Percentiles rank a stretch among this genome's conserved stretches.
Conservation (phyloP, 1,140 invertebrate species). For the Amyelois transitella region DNA sequence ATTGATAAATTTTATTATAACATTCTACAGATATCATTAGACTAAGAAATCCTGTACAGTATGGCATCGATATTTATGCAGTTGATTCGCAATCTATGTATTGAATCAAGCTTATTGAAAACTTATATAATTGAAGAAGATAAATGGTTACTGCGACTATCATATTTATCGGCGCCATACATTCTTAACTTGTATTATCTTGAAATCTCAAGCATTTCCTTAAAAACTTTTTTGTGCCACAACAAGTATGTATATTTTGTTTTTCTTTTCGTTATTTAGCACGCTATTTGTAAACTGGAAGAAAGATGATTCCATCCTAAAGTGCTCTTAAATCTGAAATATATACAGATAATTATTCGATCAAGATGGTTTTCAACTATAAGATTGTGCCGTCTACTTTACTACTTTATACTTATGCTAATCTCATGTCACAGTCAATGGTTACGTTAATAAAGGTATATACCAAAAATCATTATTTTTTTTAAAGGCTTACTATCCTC, state of each 20-base stretch:
- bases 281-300: constrained; percentile 47
- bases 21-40: no score
- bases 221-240: constrained; percentile 31
- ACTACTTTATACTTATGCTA: constrained; percentile 33
- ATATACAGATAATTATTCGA: constrained; percentile 51
- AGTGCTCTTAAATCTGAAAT: constrained; percentile 69
- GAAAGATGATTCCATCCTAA: constrained; percentile 70
- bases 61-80: no score
- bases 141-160: no score
- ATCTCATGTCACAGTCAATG: constrained; percentile 56
- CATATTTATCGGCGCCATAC: no score
- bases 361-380: constrained; percentile 35
- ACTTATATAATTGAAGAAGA: no score
- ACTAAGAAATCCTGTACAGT: no score
- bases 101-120: no score
- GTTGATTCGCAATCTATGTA: no score
- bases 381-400: constrained; percentile 22
- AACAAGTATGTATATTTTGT: constrained; percentile 41
- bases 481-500: constrained; percentile 1
- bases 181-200: neutral
- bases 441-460: constrained; percentile 67
- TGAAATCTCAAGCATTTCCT: neutral
- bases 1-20: constrained; percentile 11
- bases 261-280: constrained; percentile 31
- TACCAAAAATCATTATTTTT: constrained; percentile 33